Evolutionary conservation across 2,888 invertebrate genomes (phyloP), one percentile per base, ranked within the genome.

Genomic region (Ichneumoninae sp.): DNA sequence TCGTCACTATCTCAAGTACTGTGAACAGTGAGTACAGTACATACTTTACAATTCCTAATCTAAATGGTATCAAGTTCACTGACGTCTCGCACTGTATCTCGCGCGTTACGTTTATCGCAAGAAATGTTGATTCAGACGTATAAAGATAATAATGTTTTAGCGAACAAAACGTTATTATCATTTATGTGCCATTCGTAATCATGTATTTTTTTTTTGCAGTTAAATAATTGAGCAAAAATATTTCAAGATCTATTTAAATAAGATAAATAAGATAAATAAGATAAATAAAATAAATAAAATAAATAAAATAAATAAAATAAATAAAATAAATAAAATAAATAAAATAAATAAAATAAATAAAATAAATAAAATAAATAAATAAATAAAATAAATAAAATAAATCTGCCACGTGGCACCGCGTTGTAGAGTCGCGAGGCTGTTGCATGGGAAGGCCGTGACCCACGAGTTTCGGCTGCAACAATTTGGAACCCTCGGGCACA

Each of bases 1-100:
- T 47, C 30, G 1, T 33, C 62, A 19, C 33, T 47, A 26, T 74
- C 60, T n/a, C 19, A 60, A 47, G 62, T 30, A 62, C 74, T 33
- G 30, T 74, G 16, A 2, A 60, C 30, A 33, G 16, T 57, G 2
- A 7, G 10, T 47, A 54, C 36, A 57, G 8, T 52, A 44, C 16
- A 60, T 57, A 44, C 40, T 60, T 44, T 16, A 16, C 60, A 47
- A 65, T 75, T 33, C 10, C 65, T 75, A 65, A 75, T 75, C 75
- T 65, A 52, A 75, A 36, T 50, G 52, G 65, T 75, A 65, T 75
- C 75, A 50, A 65, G 75, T 75, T 75, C 75, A 65, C 75, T 65
- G 75, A 33, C 74, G 47, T 74, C 47, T 74, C 62, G 62, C 44
- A 47, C 47, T 8, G 36, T 72, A 57, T 72, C 13, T 44, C 36